These are phyloP conservation scores for Musca vetustissima DNA, from an alignment of 1,140 invertebrate species.

Conservation along the genomic window DNA sequence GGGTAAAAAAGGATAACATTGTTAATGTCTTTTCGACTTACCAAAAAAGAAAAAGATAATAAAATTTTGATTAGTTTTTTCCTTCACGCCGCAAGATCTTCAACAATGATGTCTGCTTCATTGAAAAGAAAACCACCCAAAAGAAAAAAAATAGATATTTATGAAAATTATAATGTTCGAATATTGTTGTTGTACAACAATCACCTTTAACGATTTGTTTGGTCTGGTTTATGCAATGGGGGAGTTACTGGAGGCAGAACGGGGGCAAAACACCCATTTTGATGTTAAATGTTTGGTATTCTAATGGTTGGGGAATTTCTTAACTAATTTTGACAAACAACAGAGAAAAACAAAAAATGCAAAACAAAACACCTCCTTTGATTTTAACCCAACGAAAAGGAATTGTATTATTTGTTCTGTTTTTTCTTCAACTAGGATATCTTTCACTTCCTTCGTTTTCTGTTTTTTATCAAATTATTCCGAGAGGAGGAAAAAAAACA, in stretches of 20 bases:
- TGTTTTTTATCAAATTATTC: too few species aligned
- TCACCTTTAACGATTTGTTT: constrained; percentile 4
- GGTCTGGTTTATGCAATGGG: background rate
- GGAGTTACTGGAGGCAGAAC: too few species aligned
- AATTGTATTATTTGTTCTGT: background rate
- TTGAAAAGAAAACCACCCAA: background rate
- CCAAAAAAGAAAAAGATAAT: constrained; percentile 11
- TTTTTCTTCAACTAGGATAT: background rate
- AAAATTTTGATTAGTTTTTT: constrained; percentile 20
- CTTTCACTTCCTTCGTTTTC: too few species aligned
- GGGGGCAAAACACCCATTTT: background rate
- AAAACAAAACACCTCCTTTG: constrained; percentile 7
- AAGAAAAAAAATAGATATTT: background rate
- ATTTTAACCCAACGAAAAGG: background rate
- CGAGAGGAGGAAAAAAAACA: background rate
- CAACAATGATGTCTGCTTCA: background rate
- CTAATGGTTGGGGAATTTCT: too few species aligned
- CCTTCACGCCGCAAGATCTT: background rate
- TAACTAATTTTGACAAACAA: too few species aligned
- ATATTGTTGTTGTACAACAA: constrained; percentile 20
- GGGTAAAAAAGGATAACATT: constrained; percentile 13
- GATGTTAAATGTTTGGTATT: background rate
- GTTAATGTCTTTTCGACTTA: constrained; percentile 8
- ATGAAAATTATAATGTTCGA: constrained; percentile 20
- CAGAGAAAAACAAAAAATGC: background rate